Percentiles rank a stretch among this genome's conserved stretches.
phyloP scores from a whole-genome alignment of 2,888 invertebrate genomes.

The Drosophila kanekoi region DNA sequence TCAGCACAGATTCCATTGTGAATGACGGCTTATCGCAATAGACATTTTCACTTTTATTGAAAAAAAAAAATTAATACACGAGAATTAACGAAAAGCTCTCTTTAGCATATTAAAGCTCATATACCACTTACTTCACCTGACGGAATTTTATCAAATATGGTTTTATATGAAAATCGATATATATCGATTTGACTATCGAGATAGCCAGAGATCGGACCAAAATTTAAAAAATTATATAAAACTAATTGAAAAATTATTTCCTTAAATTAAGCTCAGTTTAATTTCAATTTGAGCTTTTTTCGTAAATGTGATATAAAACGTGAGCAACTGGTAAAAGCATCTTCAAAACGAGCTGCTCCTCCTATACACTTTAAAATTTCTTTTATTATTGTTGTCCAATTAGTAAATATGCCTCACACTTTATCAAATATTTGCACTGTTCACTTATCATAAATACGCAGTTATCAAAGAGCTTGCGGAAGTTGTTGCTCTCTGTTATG shows the following conservation, averaged over 20 bases:
- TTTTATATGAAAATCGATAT: too few relatives aligned
- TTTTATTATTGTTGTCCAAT: neutral
- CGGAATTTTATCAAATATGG: too few relatives aligned
- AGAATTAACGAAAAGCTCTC: neutral
- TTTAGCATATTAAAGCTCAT: neutral
- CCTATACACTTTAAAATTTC: neutral
- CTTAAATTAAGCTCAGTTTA: too few relatives aligned
- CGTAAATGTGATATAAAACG: too few relatives aligned
- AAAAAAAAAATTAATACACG: neutral
- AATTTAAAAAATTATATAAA: too few relatives aligned
- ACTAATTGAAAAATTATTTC: too few relatives aligned
- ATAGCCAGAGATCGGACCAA: too few relatives aligned
- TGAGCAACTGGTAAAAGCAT: too few relatives aligned
- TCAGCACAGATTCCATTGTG: conserved; percentile 23
- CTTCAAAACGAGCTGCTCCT: neutral
- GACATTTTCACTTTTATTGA: neutral
- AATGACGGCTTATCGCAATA: conserved; percentile 53
- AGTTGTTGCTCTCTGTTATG: conserved; percentile 2
- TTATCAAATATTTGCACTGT: conserved; percentile 14
- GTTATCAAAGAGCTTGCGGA: conserved; percentile 26
- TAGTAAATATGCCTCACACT: neutral
- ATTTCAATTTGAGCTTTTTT: too few relatives aligned
- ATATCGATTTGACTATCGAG: too few relatives aligned
- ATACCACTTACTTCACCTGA: too few relatives aligned
- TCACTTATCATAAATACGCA: conserved; percentile 18